Evolutionary conservation across 2,888 invertebrate genomes (phyloP), one percentile per base, ranked within the genome.

Genomic region (Apamea anceps): DNA sequence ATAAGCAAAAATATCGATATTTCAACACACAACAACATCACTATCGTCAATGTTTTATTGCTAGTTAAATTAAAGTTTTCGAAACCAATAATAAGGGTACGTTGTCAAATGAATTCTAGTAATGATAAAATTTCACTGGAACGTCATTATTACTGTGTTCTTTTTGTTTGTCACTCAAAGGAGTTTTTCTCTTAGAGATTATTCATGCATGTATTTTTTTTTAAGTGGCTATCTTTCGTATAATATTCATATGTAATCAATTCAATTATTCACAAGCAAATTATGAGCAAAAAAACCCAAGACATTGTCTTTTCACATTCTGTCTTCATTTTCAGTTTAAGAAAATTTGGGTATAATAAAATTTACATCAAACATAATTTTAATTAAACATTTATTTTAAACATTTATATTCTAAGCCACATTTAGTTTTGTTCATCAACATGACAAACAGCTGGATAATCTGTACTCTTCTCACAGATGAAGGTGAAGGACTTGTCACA

Each of bases 391-490:
- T 62, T 62, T 28, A 15, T 62, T 70, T 48, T 21, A 48, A 2
- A 21, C 28, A 70, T 28, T 7, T 28, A 7, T 0, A 28, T 45
- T 48, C 1, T 28, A 4, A 25, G 18, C 6, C 32, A 3, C 12
- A 21, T 25, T 15, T 18, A 3, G 1, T 12, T 18, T 15, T 18
- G 42, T 37, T 71, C 54, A 45, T 66, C 7, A 25, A 2, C 15
- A 37, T 4, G 45, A 54, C 88, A 88, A 32, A 84, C 70, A 0
- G 67, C 57, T 2, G 87, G 85, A 21, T 63, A 76, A 1, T 81
- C 21, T 0, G 84, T 85, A 21, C 13, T 57, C 70, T 88, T 88
- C 67, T 88, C 88, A 68, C 85, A 88, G 28, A 88, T 79, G 25
- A 83, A 88, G 0, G 85, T n/a, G 0, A 66, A 68, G 0, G n/a